Evolutionary conservation across 2,113 vertebrate species (phyloP), one percentile per base, ranked within the genome.

Genomic region (Poecile atricapillus): DNA sequence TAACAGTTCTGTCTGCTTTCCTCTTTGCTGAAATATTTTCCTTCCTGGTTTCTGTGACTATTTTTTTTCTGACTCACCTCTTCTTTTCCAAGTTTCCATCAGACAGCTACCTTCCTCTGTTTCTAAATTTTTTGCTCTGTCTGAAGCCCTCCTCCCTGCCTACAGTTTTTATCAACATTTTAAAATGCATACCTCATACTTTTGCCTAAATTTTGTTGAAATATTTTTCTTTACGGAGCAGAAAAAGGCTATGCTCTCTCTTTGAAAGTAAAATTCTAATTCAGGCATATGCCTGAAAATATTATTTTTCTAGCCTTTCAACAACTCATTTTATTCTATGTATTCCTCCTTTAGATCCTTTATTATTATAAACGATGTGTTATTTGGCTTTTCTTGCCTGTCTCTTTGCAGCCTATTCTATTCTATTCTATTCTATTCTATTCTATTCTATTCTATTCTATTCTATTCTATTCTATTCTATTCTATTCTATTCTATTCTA

Each of bases 1-100:
- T 53, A 92, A 30, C 24, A 39, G 39, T 67, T 37, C 55, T 77
- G 69, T 59, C 77, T 91, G 79, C 49, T 94, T 94, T 94, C 41
- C 71, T 93, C 77, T 86, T 69, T 70, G 68, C 64, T 70, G 69
- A 87, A 96, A 92, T 91, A 89, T 84, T 95, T 96, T 95, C 93
- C 81, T 87, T 83, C 47, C 50, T 78, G 76, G 50, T 89, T 89
- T 96, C 64, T 92, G 28, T 74, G 64, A 86, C 76, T 78, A 31
- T 33, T 68, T 76, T 13, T 73, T 76, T 83, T 83, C 49, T 95
- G 19, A 5, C 58, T 96, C 83, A 64, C 11, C 31, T 83, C 58
- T 85, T 79, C 67, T 89, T 94, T 94, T 96, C 91, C 93, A 96
- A 91, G 63, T 96, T 96, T 95, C 83, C 87, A 46, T 67, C 87